A percentile compares a stretch with the other conserved stretches of the same genome.
phyloP scores from a whole-genome alignment of 2,888 invertebrate genomes.

The Xanthorhoe designata region DNA sequence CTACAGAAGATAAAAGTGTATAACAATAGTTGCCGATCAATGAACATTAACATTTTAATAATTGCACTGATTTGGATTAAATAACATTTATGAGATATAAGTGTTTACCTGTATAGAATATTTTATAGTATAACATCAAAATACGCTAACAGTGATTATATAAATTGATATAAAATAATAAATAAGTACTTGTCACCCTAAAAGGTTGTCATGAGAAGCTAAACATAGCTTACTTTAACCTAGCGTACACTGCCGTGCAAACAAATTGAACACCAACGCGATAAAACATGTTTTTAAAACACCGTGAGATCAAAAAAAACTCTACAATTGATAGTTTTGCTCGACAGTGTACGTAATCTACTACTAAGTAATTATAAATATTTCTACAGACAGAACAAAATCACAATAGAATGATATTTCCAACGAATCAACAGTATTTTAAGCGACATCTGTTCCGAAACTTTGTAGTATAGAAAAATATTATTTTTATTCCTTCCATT shows the following conservation, averaged over 20 bases:
- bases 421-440: slow-evolving; percentile 10
- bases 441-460: neutral
- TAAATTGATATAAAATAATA: slow-evolving; percentile 38
- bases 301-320: slow-evolving; percentile 40
- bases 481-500: neutral
- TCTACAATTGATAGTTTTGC: slow-evolving; percentile 34
- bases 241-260: slow-evolving; percentile 40
- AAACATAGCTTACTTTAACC: slow-evolving; percentile 31
- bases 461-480: neutral
- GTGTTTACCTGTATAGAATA: slow-evolving; percentile 26
- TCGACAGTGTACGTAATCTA: slow-evolving; percentile 34
- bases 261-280: slow-evolving; percentile 33
- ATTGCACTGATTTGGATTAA: slow-evolving; percentile 40
- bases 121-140: slow-evolving; percentile 37
- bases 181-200: slow-evolving; percentile 53
- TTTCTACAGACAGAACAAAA: slow-evolving; percentile 34
- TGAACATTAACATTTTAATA: slow-evolving; percentile 30
- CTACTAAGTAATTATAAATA: slow-evolving; percentile 31
- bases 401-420: slow-evolving; percentile 26
- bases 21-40: slow-evolving; percentile 36
- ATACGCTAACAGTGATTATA: slow-evolving; percentile 34
- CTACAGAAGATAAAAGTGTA: slow-evolving; percentile 11
- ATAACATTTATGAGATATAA: slow-evolving; percentile 17
- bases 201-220: slow-evolving; percentile 52
- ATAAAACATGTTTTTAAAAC: slow-evolving; percentile 38